Evolutionary conservation across 1,140 invertebrate genomes (phyloP).

Genomic region (Diprion similis): DNA sequence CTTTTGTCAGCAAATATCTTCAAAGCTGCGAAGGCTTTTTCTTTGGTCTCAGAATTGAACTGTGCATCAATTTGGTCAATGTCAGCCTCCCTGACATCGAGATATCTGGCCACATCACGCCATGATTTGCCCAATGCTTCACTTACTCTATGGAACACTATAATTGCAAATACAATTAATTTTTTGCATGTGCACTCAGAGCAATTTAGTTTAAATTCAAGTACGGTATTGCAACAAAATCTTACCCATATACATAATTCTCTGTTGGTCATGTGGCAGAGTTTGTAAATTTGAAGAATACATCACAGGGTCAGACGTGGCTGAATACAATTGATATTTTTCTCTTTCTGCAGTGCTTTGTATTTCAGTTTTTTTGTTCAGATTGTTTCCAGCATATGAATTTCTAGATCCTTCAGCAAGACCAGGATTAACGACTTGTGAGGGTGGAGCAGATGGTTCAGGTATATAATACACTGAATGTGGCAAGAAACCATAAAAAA

Average conservation of each 20-base stretch:
- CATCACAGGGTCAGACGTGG: neutral
- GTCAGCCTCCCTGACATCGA: constrained; percentile 59
- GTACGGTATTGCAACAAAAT: no score
- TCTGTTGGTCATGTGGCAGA: no score
- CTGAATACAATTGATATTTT: no score
- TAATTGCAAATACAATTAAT: constrained; percentile 25
- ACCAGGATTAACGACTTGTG: neutral
- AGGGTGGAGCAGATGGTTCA: neutral
- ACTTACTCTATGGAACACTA: constrained; percentile 43
- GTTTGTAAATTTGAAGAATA: no score
- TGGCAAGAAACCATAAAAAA: neutral
- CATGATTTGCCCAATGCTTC: constrained; percentile 62
- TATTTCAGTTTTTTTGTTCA: no score
- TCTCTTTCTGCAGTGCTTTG: no score
- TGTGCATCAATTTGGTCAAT: constrained; percentile 61
- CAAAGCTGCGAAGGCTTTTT: constrained; percentile 46
- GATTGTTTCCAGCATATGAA: neutral
- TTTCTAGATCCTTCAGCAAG: neutral
- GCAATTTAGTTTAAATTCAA: no score
- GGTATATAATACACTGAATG: neutral
- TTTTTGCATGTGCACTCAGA: no score
- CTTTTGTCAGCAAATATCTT: constrained; percentile 38
- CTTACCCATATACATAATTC: no score
- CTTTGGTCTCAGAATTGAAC: constrained; percentile 32
- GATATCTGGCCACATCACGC: constrained; percentile 62